Evolutionary conservation across 2,113 vertebrate species (phyloP).

Genomic region (Rhinopomastus cyanomelas): DNA sequence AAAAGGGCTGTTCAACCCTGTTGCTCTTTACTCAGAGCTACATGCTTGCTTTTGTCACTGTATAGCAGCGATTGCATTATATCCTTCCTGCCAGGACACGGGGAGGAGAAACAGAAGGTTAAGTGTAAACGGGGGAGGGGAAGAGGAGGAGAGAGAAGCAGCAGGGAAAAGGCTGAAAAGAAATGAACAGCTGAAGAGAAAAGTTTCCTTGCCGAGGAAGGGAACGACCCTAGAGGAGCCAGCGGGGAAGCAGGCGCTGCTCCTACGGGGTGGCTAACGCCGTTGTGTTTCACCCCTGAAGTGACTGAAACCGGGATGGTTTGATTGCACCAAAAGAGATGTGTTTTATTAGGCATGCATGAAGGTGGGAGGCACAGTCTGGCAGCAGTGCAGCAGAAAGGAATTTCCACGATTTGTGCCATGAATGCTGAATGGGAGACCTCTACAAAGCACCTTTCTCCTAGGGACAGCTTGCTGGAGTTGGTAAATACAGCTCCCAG

Average conservation of each 20-base stretch:
- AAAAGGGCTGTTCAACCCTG: conserved; percentile 46
- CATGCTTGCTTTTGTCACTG: conserved; percentile 63
- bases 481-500: conserved; percentile 33
- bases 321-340: conserved; percentile 26
- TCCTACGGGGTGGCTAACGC: background rate
- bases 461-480: conserved; percentile 22
- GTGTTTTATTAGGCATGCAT: conserved; percentile 17
- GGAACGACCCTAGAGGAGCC: background rate
- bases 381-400: conserved; percentile 52
- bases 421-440: conserved; percentile 62
- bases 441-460: conserved; percentile 65
- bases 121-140: conserved; percentile 33
- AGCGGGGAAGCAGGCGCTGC: background rate
- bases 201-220: background rate
- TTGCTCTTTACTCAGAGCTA: conserved; percentile 27
- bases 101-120: conserved; percentile 52
- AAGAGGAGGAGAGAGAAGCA: background rate
- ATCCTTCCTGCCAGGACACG: conserved; percentile 57
- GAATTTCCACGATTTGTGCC: conserved; percentile 67
- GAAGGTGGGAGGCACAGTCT: conserved; percentile 61
- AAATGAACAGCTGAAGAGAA: conserved; percentile 22
- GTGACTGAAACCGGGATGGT: background rate
- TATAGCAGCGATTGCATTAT: conserved; percentile 49
- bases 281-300: conserved; percentile 18
- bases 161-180: conserved; percentile 30